phyloP scores from a whole-genome alignment of 2,113 vertebrate species.

The Cichladusa arquata region DNA sequence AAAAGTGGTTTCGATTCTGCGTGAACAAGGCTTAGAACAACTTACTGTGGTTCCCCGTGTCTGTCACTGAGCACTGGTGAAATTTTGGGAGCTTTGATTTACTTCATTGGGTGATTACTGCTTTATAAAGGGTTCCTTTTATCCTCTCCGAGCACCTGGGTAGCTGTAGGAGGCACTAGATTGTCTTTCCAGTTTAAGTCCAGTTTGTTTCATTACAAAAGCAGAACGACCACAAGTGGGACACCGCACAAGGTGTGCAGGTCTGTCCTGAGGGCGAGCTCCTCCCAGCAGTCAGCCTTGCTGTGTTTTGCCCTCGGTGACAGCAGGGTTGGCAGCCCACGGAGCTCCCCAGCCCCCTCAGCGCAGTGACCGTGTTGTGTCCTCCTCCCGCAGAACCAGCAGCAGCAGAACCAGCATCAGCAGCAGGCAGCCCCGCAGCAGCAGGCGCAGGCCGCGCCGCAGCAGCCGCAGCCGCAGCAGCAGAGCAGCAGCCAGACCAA shows the following conservation, averaged over 20 bases:
- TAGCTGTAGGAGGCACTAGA: neutral
- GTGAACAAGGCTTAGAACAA: neutral
- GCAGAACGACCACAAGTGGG: accelerated
- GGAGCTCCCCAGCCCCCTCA: neutral
- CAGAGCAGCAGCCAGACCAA: conserved; percentile 91
- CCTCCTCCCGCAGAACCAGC: conserved; percentile 79
- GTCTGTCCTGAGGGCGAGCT: accelerated
- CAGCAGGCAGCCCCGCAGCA: conserved; percentile 82
- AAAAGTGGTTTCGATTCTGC: neutral
- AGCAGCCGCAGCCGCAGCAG: conserved; percentile 79
- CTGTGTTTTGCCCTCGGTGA: neutral
- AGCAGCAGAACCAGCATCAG: conserved; percentile 91
- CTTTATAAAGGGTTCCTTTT: neutral
- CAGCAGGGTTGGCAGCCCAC: accelerated
- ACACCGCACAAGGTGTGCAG: too few species aligned
- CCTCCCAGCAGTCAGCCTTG: neutral
- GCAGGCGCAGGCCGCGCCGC: conserved; percentile 74
- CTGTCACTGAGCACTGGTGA: neutral
- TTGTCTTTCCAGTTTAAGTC: neutral
- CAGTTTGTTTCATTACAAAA: neutral
- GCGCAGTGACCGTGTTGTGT: neutral
- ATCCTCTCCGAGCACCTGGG: neutral
- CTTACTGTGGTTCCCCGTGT: neutral
- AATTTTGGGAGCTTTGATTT: neutral
- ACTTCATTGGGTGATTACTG: neutral